Percentiles rank a stretch among this genome's conserved stretches.
These are phyloP conservation scores for Sorex maritimensis DNA, from an alignment of 2,797 vertebrate species.

Conservation along the genomic window DNA sequence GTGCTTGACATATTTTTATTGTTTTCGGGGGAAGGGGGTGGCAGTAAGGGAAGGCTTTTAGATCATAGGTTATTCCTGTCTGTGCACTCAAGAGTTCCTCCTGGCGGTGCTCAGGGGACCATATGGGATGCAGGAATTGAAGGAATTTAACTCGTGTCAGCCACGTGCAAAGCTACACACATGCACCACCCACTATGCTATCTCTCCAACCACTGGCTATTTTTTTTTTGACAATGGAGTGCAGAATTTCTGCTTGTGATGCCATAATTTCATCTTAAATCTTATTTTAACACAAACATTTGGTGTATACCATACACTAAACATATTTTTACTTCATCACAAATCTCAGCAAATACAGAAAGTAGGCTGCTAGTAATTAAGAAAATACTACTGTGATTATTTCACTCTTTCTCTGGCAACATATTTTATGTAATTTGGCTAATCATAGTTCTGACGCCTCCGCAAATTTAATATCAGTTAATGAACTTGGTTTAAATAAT, in stretches of 20 bases:
- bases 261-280: constrained; percentile 16
- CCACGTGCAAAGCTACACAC: too few relatives aligned
- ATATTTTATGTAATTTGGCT: constrained; percentile 71
- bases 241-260: neutral
- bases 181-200: too few relatives aligned
- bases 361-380: constrained; percentile 66
- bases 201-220: neutral
- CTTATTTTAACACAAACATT: constrained; percentile 43
- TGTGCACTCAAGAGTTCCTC: too few relatives aligned
- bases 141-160: too few relatives aligned
- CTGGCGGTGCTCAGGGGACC: too few relatives aligned
- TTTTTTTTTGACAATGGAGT: constrained; percentile 12
- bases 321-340: constrained; percentile 55
- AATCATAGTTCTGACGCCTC: constrained; percentile 49
- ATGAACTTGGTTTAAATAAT: constrained; percentile 42
- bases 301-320: constrained; percentile 61
- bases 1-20: neutral
- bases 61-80: too few relatives aligned
- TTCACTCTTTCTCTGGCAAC: constrained; percentile 37
- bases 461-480: constrained; percentile 59
- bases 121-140: too few relatives aligned
- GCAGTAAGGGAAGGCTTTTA: too few relatives aligned
- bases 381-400: constrained; percentile 77
- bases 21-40: too few relatives aligned
- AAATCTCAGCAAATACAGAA: constrained; percentile 70